phyloP scores from a whole-genome alignment of 1,140 invertebrate genomes.

The Druon quercuslanigerum region DNA sequence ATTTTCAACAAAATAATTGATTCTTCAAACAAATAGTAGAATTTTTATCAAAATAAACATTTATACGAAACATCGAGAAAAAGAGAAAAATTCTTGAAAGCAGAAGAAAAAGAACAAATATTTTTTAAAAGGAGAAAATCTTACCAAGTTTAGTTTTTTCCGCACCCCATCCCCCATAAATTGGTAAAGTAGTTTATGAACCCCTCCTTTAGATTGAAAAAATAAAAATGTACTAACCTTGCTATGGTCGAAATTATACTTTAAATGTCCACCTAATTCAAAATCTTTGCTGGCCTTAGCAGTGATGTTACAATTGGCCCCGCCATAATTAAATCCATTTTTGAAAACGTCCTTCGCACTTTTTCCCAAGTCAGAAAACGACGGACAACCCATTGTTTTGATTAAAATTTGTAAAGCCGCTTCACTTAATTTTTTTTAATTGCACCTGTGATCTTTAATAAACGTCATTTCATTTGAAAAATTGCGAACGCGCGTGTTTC shows the following conservation, averaged over 20 bases:
- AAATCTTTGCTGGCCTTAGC: background rate
- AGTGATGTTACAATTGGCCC: background rate
- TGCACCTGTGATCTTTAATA: background rate
- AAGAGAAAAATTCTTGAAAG: too few relatives aligned
- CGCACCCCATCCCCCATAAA: too few relatives aligned
- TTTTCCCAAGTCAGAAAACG: conserved; percentile 37
- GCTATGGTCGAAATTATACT: background rate
- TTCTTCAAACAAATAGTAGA: too few relatives aligned
- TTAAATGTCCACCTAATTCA: background rate
- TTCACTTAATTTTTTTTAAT: background rate
- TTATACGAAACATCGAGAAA: too few relatives aligned
- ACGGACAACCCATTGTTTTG: conserved; percentile 7
- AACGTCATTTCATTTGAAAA: background rate
- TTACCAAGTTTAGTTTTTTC: too few relatives aligned
- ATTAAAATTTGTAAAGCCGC: background rate
- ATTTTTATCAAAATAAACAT: too few relatives aligned
- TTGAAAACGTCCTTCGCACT: conserved; percentile 35
- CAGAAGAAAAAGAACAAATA: too few relatives aligned
- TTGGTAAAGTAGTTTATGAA: too few relatives aligned
- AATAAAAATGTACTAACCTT: conserved; percentile 2
- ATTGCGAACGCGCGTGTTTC: background rate
- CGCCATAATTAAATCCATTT: conserved; percentile 33
- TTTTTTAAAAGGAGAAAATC: too few relatives aligned
- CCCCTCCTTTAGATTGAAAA: background rate
- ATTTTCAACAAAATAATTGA: too few relatives aligned